Percentiles rank a stretch among this genome's conserved stretches.
These are phyloP conservation scores for Phaethon lepturus DNA, from an alignment of 2,113 vertebrate species.

Conservation along the genomic window DNA sequence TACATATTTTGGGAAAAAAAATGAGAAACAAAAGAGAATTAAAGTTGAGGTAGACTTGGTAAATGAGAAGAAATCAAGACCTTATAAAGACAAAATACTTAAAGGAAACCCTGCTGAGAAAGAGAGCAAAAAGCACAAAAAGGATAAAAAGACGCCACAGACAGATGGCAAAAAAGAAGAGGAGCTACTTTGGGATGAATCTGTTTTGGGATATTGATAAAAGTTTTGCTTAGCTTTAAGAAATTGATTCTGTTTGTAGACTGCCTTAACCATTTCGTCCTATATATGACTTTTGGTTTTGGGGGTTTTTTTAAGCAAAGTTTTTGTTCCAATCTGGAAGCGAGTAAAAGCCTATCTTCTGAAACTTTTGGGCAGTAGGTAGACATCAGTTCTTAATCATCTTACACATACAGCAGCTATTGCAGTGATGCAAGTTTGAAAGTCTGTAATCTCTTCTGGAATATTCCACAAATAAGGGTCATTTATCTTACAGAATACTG, in stretches of 20 bases:
- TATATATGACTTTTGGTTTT: no score
- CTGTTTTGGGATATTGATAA: conserved; percentile 81
- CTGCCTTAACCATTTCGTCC: background rate
- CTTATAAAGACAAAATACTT: conserved; percentile 54
- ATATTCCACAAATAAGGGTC: background rate
- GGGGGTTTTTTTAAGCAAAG: background rate
- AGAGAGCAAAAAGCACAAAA: conserved; percentile 74
- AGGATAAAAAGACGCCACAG: conserved; percentile 77
- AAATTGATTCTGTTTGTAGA: background rate
- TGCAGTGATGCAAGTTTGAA: background rate
- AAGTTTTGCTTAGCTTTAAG: background rate
- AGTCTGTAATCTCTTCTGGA: conserved; percentile 10
- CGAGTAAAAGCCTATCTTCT: background rate
- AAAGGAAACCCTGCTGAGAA: conserved; percentile 43
- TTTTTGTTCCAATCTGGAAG: background rate
- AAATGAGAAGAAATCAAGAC: conserved; percentile 58
- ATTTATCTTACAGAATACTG: background rate
- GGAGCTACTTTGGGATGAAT: conserved; percentile 88
- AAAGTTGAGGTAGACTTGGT: background rate
- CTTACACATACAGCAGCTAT: background rate
- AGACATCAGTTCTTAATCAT: background rate
- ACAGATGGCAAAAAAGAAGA: conserved; percentile 80
- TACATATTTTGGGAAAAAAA: conserved; percentile 32
- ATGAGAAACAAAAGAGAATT: conserved; percentile 26
- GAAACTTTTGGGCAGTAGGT: background rate